Percentiles rank a stretch among this genome's conserved stretches.
Conservation (phyloP, 2,113 vertebrate genomes). For the Chiloscyllium plagiosum region DNA sequence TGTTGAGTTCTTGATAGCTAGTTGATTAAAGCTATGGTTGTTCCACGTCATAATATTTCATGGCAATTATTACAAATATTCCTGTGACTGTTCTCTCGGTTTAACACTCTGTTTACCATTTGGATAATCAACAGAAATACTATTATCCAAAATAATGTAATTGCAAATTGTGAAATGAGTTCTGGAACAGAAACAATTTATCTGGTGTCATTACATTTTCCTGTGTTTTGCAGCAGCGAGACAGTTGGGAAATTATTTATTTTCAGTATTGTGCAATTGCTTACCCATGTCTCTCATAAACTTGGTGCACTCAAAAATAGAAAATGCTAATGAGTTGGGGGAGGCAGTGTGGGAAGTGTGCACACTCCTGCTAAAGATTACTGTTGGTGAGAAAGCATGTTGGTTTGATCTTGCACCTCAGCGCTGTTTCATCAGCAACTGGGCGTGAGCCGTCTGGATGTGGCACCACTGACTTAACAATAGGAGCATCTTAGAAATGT, state of each 20-base stretch:
- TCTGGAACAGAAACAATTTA: neutral
- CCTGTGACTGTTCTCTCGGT: neutral
- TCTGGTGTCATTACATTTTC: neutral
- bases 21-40: constrained; percentile 10
- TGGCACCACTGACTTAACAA: neutral
- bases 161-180: neutral
- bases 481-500: neutral
- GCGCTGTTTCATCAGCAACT: neutral
- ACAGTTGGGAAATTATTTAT: neutral
- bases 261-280: neutral
- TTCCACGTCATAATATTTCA: neutral
- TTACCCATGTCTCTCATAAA: neutral
- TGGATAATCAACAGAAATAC: neutral
- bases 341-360: neutral
- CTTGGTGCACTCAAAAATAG: neutral
- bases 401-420: neutral
- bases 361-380: neutral
- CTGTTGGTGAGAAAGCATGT: neutral
- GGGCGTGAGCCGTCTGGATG: neutral
- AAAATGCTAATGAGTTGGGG: neutral
- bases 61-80: constrained; percentile 12
- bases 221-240: neutral
- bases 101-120: neutral
- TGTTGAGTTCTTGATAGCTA: neutral
- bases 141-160: neutral